Conservation (phyloP, 1,140 invertebrate genomes). For the Trissolcus basalis region DNA sequence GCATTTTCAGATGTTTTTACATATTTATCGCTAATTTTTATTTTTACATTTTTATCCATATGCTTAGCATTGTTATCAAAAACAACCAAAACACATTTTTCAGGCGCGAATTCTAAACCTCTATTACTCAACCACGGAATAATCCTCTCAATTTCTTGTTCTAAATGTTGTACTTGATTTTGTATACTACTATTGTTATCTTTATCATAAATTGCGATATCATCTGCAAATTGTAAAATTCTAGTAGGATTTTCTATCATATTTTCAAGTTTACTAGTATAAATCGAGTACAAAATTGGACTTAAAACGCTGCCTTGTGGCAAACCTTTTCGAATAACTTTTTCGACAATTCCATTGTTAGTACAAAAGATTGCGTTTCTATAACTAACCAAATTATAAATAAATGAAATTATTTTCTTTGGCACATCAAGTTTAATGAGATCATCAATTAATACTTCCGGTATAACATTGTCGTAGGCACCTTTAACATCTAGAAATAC, state of each 20-base stretch:
- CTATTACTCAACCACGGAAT: not conserved
- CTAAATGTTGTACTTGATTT: constrained; percentile 4
- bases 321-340: constrained; percentile 14
- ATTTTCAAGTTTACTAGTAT: constrained; percentile 23
- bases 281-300: constrained; percentile 36
- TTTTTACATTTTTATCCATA: not conserved
- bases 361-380: constrained; percentile 7
- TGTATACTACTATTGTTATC: not conserved
- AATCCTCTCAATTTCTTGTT: constrained; percentile 3
- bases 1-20: constrained; percentile 3
- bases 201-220: constrained; percentile 27
- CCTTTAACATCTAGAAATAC: constrained; percentile 42
- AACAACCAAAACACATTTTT: constrained; percentile 23
- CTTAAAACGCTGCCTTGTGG: constrained; percentile 40
- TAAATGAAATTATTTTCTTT: constrained; percentile 26
- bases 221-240: constrained; percentile 43
- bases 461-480: constrained; percentile 31
- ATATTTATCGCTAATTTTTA: constrained; percentile 1
- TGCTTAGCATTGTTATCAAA: constrained; percentile 21
- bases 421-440: constrained; percentile 21
- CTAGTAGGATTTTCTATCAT: not conserved
- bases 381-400: constrained; percentile 14
- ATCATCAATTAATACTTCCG: constrained; percentile 32
- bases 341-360: constrained; percentile 4
- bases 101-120: constrained; percentile 23